Evolutionary conservation across 2,797 vertebrate species (phyloP).

Genomic region (Enteromius afrohamiltoni): DNA sequence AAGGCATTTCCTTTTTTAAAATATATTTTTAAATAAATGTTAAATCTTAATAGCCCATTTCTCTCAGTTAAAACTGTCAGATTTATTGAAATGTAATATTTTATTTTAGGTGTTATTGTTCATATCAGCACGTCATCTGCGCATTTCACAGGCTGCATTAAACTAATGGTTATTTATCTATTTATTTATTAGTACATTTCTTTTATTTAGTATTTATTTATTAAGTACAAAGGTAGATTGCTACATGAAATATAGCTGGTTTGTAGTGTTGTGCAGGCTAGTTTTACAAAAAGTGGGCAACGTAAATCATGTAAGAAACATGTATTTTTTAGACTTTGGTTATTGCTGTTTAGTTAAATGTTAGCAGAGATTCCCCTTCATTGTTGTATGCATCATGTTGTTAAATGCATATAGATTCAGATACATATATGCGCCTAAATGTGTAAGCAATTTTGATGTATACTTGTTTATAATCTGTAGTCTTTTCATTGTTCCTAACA

Average conservation of each 20-base stretch:
- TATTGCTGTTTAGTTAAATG: neutral
- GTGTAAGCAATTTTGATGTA: neutral
- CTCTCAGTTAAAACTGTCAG: neutral
- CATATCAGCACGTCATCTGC: slow-evolving; percentile 66
- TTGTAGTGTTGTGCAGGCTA: no score
- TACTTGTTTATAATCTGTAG: neutral
- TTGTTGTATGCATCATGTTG: no score
- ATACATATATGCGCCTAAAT: no score
- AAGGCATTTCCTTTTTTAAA: neutral
- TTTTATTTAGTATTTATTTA: neutral
- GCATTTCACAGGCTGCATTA: slow-evolving; percentile 67
- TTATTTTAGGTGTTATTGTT: no score
- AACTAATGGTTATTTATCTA: neutral
- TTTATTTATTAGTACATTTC: neutral
- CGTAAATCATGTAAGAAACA: neutral
- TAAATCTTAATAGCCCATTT: neutral
- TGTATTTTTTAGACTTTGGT: neutral
- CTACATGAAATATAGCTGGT: no score
- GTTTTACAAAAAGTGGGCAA: no score
- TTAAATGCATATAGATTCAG: no score
- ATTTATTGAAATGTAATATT: neutral
- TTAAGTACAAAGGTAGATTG: neutral
- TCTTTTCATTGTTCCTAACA: neutral
- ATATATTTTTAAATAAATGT: neutral
- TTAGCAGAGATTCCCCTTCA: neutral